phyloP scores from a whole-genome alignment of 2,888 invertebrate genomes.

The Drosophila testacea region DNA sequence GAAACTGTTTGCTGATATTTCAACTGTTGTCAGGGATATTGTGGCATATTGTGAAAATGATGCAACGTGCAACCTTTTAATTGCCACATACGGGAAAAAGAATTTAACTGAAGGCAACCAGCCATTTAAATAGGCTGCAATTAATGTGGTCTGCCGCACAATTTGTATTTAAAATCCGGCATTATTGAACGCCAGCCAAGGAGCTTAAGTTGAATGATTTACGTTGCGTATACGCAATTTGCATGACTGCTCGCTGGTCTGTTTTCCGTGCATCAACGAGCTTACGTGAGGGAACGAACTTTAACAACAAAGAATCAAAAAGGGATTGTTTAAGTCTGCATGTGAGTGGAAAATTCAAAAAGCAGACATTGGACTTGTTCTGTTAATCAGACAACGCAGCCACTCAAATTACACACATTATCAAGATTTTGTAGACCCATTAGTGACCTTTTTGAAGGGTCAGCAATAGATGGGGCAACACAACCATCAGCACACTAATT shows the following conservation, averaged over 20 bases:
- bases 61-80: slow-evolving; percentile 23
- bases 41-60: background rate
- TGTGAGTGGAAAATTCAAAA: slow-evolving; percentile 1
- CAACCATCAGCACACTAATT: slow-evolving; percentile 48
- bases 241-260: background rate
- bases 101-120: slow-evolving; percentile 33
- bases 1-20: background rate
- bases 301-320: background rate
- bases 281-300: background rate
- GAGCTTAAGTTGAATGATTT: slow-evolving; percentile 67
- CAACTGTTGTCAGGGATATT: background rate
- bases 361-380: slow-evolving; percentile 3
- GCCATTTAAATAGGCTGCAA: slow-evolving; percentile 49
- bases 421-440: slow-evolving; percentile 48
- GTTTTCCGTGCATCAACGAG: background rate
- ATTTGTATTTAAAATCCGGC: slow-evolving; percentile 59
- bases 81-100: slow-evolving; percentile 35
- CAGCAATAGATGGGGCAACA: background rate
- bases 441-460: slow-evolving; percentile 46
- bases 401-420: slow-evolving; percentile 52
- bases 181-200: slow-evolving; percentile 21
- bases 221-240: slow-evolving; percentile 57
- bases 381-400: slow-evolving; percentile 34
- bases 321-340: background rate
- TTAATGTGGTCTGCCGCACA: slow-evolving; percentile 57